Evolutionary conservation across 1,140 invertebrate species (phyloP), one percentile per base, ranked within the genome.

Genomic region (Heterodera carotae): DNA sequence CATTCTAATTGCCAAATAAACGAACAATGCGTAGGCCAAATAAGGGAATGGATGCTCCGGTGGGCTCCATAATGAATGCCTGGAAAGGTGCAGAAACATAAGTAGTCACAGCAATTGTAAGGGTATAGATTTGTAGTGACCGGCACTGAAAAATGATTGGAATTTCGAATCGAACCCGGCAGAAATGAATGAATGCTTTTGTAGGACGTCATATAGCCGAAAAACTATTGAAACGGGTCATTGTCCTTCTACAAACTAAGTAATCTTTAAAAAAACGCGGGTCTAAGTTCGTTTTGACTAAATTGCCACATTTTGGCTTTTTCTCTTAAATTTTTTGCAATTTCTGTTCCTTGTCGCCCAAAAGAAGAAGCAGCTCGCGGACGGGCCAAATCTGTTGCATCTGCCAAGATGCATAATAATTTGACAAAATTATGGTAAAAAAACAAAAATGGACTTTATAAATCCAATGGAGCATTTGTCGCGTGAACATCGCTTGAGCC

Each of bases 61-160:
- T 29, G 62, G 62, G 62, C 22, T 66, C 62, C 62, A 66, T 27
- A 66, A 66, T 22, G 62, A 66, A 66, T 66, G 33, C 62, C 62
- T 66, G 62, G 31, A 56, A 22, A 12, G 39, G 39, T 22, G 2
- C 62, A 22, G 29, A 27, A 66, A 66, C 12, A 62, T 62, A 62
- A 10, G 7, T 62, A n/a, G n/a, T 8, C 29, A 62, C 7, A 22
- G 22, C 33, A 31, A 66, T 10, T 31, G 62, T 31, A 34, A 2
- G 62, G 48, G 48, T 15, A 22, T 56, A n/a, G n/a, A n/a, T n/a
- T n/a, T n/a, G n/a, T n/a, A n/a, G n/a, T n/a, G n/a, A n/a, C n/a
- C n/a, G n/a, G n/a, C n/a, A n/a, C n/a, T n/a, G n/a, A n/a, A n/a
- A n/a, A n/a, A n/a, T n/a, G n/a, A n/a, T n/a, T n/a, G n/a, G n/a